Evolutionary conservation across 64 coral and sea anemone species (phyloP), one percentile per base, ranked within the genome.

Genomic region (Porites lutea): DNA sequence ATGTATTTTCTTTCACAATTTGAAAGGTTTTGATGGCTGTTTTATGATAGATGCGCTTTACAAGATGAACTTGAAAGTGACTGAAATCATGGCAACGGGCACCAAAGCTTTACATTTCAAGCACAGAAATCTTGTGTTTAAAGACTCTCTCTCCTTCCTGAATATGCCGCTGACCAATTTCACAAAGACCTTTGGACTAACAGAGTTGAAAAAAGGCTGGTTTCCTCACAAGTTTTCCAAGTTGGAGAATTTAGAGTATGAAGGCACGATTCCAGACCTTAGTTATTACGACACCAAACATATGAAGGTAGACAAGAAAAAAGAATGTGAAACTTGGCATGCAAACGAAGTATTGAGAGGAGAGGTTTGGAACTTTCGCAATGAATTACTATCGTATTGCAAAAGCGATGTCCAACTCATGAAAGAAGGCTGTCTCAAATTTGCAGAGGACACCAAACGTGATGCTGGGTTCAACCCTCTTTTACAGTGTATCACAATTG

Each of bases 171-270:
- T 95, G 4, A 6, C 43, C 3, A 0, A 14, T 8, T 95, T 95
- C 11, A 50, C 88, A 8, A 16, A 49, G 14, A 87, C 88, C 4
- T 91, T 95, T 22, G 73, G 52, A 2, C 6, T 67, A 2, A 18
- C 15, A 0, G 73, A 74, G 3, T 61, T 74, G 9, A 77, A 70
- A 18, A 95, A 95, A 50, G 92, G 87, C 0, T 89, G 23, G 46
- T 95, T 95, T 79, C 93, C 93, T 12, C 93, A 95, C 59, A 89
- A 88, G 48, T 93, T 93, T 18, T 88, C 88, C 48, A 93, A 62
- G 0, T 4, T 10, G 1, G 65, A 0, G 1, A 67, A 90, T 7
- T 47, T 48, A 49, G 19, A 61, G 3, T 86, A 93, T 14, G 65
- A 65, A 2, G 85, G 76, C 4, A 4, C 64, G 23, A 37, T 77